Base-by-base conservation (phyloP, 1,140 invertebrate genomes). In the Leguminivora glycinivorella region DNA sequence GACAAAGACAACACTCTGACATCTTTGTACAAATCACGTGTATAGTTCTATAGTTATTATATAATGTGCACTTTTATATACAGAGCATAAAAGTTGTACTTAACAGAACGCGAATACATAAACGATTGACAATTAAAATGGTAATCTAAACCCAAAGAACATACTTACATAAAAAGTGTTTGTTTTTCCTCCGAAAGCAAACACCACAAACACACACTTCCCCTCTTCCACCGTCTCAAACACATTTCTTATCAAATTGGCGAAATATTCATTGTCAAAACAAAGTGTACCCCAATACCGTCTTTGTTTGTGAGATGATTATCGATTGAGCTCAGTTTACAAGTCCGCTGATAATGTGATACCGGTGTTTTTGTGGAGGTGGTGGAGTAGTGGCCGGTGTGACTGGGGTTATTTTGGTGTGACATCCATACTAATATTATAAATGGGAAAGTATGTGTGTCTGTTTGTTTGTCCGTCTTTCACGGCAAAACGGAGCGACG, bases 291-390 rank as follows among this genome's bases (percentile, higher is more conserved):
- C 25, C 58, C 58, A 63, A 63, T 63, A 25, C 38, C 69, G 29
- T 63, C 25, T 83, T 81, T 79, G 78, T 82, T 72, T 73, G 56
- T 76, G 73, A 83, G 79, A 88, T 89, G 85, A 87, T 85, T 89
- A 89, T 89, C 87, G 87, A 89, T 89, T 88, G 83, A 78, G 80
- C 85, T 89, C 87, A 83, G 87, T 89, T 89, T 89, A 89, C 87
- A 89, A 89, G 83, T 83, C 79, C 83, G 56, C 73, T 83, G 83
- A 87, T 89, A 88, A 89, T 87, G 78, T 72, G 85, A 84, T 81
- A 77, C 81, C 74, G 71, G 74, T 73, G 76, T 78, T 78, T 83
- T 84, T 83, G 9, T 1, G 63, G 70, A 76, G 56, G n/a, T 74
- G 76, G 74, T 76, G 74, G 82, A 82, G 84, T 47, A 73, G 80